These are phyloP conservation scores for Coptodon rendalli DNA, from an alignment of 2,113 vertebrate species.

Conservation along the genomic window DNA sequence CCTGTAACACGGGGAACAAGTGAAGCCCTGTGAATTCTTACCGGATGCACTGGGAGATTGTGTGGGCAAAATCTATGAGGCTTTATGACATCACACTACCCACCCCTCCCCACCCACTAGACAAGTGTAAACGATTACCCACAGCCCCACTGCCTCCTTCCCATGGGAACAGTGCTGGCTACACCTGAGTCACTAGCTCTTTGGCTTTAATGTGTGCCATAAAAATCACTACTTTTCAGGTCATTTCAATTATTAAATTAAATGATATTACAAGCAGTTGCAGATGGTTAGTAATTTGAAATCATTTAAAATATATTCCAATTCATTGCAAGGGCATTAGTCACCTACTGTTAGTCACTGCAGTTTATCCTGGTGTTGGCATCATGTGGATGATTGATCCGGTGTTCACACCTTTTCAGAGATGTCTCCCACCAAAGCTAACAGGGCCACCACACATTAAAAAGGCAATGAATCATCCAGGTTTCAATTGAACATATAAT, in stretches of 20 bases:
- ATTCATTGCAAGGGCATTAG: rapidly evolving
- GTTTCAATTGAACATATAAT: not conserved
- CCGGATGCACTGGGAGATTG: not conserved
- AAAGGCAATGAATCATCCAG: not conserved
- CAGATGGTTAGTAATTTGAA: not conserved
- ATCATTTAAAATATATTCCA: not conserved
- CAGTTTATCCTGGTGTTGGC: not conserved
- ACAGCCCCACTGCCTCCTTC: conserved; percentile 8
- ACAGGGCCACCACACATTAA: not conserved
- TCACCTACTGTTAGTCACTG: not conserved
- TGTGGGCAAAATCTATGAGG: not conserved
- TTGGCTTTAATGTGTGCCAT: not conserved
- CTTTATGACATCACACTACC: not conserved
- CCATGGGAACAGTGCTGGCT: conserved; percentile 21
- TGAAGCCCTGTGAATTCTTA: not conserved
- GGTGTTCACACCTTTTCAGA: not conserved
- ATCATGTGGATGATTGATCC: not conserved
- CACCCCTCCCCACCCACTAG: not conserved
- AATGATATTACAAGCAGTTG: not conserved
- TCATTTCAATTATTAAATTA: not conserved
- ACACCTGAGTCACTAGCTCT: conserved; percentile 15
- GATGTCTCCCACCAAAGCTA: not conserved
- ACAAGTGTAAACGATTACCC: conserved; percentile 27
- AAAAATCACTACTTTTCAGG: not conserved
- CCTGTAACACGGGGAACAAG: not conserved